A percentile compares a stretch with the other conserved stretches of the same genome.
Conservation (phyloP, 1,140 invertebrate species). For the Drosophila aff. region DNA sequence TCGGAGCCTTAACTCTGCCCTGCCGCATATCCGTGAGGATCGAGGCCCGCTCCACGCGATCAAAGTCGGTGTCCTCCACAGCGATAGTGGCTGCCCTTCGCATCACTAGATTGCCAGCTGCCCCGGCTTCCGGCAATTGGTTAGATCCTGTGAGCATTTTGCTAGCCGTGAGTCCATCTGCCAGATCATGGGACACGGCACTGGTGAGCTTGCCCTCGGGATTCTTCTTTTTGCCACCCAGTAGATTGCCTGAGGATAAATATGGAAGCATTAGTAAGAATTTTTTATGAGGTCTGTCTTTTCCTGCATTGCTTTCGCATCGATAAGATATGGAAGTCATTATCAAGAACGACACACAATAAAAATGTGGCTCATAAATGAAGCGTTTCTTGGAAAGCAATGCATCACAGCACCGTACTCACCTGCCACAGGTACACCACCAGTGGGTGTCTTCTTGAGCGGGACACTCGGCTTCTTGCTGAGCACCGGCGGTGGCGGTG, state of each 20-base stretch:
- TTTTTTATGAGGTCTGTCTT: background rate
- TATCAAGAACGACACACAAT: background rate
- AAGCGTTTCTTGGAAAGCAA: background rate
- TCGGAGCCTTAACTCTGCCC: conserved; percentile 86
- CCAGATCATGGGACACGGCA: conserved; percentile 76
- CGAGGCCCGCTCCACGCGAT: conserved; percentile 87
- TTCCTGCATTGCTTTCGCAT: background rate
- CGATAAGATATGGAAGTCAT: conserved; percentile 4
- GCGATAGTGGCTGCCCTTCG: conserved; percentile 74
- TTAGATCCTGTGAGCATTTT: conserved; percentile 53
- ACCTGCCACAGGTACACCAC: conserved; percentile 85
- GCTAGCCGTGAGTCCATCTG: conserved; percentile 74
- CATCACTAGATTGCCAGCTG: conserved; percentile 66
- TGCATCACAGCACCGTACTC: conserved; percentile 18
- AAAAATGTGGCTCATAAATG: background rate
- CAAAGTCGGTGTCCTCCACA: conserved; percentile 86
- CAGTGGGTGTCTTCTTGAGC: conserved; percentile 88
- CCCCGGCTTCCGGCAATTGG: conserved; percentile 55
- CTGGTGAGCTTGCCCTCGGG: conserved; percentile 80
- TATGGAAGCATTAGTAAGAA: background rate
- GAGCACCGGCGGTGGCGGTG: conserved; percentile 79
- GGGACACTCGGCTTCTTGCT: conserved; percentile 88
- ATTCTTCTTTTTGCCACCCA: conserved; percentile 87
- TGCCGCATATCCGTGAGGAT: conserved; percentile 88
- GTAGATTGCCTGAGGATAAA: conserved; percentile 84